These are phyloP conservation scores for Periphyllus acericola DNA, from an alignment of 2,888 invertebrate species.

Conservation along the genomic window DNA sequence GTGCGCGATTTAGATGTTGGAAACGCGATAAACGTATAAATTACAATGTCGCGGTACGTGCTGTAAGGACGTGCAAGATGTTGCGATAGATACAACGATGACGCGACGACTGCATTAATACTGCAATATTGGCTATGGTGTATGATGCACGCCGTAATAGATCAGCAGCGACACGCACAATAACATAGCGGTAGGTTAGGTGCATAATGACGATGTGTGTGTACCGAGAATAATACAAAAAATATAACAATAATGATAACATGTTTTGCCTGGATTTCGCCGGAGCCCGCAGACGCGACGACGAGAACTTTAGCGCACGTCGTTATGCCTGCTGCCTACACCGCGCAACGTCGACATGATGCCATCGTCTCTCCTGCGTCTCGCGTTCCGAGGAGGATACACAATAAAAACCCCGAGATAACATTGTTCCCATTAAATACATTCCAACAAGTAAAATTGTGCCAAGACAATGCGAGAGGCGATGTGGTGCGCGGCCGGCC, in stretches of 20 bases:
- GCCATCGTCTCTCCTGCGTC: background rate
- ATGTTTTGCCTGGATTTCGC: background rate
- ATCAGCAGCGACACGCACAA: background rate
- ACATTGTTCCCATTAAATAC: conserved; percentile 29
- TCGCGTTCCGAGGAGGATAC: background rate
- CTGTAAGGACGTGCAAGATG: background rate
- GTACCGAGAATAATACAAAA: background rate
- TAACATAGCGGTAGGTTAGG: background rate
- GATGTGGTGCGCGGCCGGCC: background rate
- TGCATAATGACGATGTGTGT: background rate
- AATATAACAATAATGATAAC: background rate
- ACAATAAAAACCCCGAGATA: conserved; percentile 35
- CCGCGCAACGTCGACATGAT: background rate
- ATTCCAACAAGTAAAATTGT: conserved; percentile 31
- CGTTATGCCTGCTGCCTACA: too few species aligned
- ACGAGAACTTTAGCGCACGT: background rate
- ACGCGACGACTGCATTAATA: background rate
- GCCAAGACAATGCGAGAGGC: background rate
- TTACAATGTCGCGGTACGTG: background rate
- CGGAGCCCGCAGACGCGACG: background rate
- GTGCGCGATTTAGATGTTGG: background rate
- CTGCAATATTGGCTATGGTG: background rate
- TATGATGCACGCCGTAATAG: background rate
- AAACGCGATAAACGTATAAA: background rate
- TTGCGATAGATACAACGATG: background rate